These are phyloP conservation scores for Clarias platycephalus DNA, from an alignment of 2,797 vertebrate species.

Conservation along the genomic window DNA sequence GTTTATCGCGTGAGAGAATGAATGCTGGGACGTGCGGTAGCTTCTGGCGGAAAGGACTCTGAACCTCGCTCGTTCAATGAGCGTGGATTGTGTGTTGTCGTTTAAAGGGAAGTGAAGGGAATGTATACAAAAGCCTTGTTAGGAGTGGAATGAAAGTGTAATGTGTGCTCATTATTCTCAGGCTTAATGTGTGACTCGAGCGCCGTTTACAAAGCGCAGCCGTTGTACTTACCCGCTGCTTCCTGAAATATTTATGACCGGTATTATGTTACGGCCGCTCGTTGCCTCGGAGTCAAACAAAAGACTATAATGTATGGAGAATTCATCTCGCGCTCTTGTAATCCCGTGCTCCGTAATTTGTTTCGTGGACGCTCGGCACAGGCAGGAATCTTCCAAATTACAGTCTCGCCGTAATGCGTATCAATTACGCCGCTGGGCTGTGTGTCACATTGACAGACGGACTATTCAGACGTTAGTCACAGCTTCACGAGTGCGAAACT, in stretches of 20 bases:
- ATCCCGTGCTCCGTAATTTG: conserved; percentile 65
- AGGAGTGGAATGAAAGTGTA: conserved; percentile 53
- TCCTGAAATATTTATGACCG: conserved; percentile 72
- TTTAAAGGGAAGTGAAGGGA: conserved; percentile 7
- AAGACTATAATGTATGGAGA: conserved; percentile 62
- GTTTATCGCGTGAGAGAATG: conserved; percentile 18
- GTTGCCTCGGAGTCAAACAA: conserved; percentile 61
- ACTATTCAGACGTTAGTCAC: conserved; percentile 32
- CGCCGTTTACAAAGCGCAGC: conserved; percentile 68
- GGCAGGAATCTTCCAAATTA: conserved; percentile 30
- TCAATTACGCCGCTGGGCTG: conserved; percentile 21
- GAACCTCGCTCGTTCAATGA: neutral
- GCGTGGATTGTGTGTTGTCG: neutral
- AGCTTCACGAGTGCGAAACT: neutral
- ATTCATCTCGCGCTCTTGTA: conserved; percentile 66
- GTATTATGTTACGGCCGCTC: conserved; percentile 70
- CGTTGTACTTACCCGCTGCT: conserved; percentile 68
- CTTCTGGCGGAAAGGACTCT: neutral
- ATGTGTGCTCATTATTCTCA: conserved; percentile 47
- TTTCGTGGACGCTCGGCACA: conserved; percentile 56
- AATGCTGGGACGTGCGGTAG: neutral
- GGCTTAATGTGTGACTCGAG: conserved; percentile 58
- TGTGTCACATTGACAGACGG: conserved; percentile 34
- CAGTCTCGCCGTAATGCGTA: conserved; percentile 21
- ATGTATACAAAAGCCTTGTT: conserved; percentile 31